phyloP scores from a whole-genome alignment of 2,113 vertebrate species.

The Planiliza haematocheilus region DNA sequence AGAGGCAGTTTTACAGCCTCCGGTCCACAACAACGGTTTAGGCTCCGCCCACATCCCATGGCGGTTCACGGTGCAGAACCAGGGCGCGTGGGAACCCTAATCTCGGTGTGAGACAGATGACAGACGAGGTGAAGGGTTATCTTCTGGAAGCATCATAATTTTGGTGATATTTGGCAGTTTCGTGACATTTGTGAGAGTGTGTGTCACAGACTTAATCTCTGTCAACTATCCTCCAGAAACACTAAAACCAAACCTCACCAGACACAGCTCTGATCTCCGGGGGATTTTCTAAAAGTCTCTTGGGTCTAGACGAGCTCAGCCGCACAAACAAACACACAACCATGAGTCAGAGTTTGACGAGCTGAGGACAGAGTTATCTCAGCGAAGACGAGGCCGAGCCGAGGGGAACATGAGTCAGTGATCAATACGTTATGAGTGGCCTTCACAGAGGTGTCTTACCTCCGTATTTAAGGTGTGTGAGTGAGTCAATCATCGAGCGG shows the following conservation, averaged over 20 bases:
- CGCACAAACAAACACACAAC: conserved; percentile 68
- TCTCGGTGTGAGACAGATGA: not conserved
- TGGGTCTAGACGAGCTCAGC: conserved; percentile 30
- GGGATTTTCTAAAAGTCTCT: conserved; percentile 46
- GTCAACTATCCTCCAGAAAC: conserved; percentile 15
- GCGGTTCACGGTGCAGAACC: no score
- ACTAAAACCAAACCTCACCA: conserved; percentile 51
- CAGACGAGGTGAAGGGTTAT: not conserved
- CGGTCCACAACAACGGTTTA: no score
- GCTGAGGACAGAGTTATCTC: conserved; percentile 40
- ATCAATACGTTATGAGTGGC: not conserved
- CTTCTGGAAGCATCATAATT: not conserved
- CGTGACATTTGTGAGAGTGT: conserved; percentile 26
- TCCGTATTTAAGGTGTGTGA: not conserved
- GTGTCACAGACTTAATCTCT: conserved; percentile 3
- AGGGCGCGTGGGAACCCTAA: no score
- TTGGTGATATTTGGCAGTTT: no score
- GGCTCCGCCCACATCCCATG: no score
- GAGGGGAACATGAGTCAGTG: conserved; percentile 36
- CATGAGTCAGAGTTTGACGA: conserved; percentile 57
- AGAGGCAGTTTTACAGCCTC: no score
- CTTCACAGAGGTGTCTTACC: not conserved
- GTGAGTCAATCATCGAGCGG: conserved; percentile 26
- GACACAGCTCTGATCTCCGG: conserved; percentile 13
- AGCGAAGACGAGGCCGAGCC: conserved; percentile 16